Base-by-base conservation (phyloP, 2,888 invertebrate genomes). In the Aphodius sticticus region DNA sequence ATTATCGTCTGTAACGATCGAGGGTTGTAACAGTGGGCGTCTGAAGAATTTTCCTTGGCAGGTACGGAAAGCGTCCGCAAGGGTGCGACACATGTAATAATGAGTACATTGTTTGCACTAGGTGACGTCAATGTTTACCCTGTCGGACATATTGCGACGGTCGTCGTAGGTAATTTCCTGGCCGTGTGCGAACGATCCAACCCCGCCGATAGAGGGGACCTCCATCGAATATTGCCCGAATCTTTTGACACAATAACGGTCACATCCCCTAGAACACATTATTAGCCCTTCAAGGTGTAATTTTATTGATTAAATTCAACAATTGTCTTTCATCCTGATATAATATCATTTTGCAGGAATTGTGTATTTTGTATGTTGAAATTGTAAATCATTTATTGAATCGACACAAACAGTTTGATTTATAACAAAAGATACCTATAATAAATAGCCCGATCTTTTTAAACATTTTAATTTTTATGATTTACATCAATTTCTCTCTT, bases 81-180 rank as follows among this genome's bases (percentile, higher is more conserved):
- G 82, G 82, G 85, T 83, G 84, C 83, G 85, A 84, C 84, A 84
- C 84, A 85, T 84, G 84, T 84, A 84, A 85, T 85, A 85, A 84
- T 85, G 85, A 85, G 83, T 83, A 83, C 84, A 84, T 83, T 85
- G 85, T 85, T 85, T 85, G 81, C 88, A 81, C 86, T 82, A 85
- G 85, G 84, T 88, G 88, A 88, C 88, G 88, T 88, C 88, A 89
- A 86, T 88, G 88, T 88, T 88, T 88, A 86, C 87, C 83, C 85
- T 88, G 87, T 87, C 88, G 87, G 87, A 88, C 88, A 88, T 89
- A 89, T 89, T 89, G 88, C 88, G 87, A 87, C 87, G 87, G 86
- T 86, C 87, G 87, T 53, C 53, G 53, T 53, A 53, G 88, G 88
- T 88, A 89, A 89, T 89, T 88, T 89, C 89, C 89, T 87, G 83